Base-by-base conservation (phyloP, 2,113 vertebrate genomes). In the Tursiops truncatus region DNA sequence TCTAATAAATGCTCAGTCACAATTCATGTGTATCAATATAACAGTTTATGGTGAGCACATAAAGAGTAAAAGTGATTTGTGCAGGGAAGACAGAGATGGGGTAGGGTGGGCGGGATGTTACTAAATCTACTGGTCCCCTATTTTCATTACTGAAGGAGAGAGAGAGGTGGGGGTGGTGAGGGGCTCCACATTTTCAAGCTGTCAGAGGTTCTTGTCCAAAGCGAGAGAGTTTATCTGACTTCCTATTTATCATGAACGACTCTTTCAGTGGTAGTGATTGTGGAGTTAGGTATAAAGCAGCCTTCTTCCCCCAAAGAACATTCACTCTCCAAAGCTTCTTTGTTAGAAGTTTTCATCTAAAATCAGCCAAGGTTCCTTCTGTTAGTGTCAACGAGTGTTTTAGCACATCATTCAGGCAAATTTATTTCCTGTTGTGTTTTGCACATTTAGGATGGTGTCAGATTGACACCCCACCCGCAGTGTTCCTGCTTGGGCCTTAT, bases 91-190 rank as follows among this genome's bases (percentile, higher is more conserved):
- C 8, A 5, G 2, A 23, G 38, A 41, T 56, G 76, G 31, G 47
- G 12, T 79, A 23, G 23, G 23, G 13, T 17, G 5, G 8, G 14
- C 14, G 0, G 0, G 12, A 18, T 15, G 1, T 50, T 36, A 41
- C 17, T 53, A 38, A 77, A 33, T 58, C 60, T 77, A 12, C 11
- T 58, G 18, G 9, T 10, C 63, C n/a, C n/a, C 14, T 8, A 8
- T 70, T 62, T n/a, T 88, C 31, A 26, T 83, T 38, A 33, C 36
- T 50, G 79, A 44, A 15, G 60, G 18, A 84, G 1, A 76, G 20
- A 23, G 14, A 82, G 53, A 5, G 17, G 53, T 5, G 5, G 15
- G 53, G 53, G 53, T 17, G 53, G 15, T 53, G 53, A 53, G 53
- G 53, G 53, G 53, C 53, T 53, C 6, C n/a, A 60, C 12, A 28